phyloP scores from a whole-genome alignment of 2,113 vertebrate species.

The Cynopterus brachyotis region DNA sequence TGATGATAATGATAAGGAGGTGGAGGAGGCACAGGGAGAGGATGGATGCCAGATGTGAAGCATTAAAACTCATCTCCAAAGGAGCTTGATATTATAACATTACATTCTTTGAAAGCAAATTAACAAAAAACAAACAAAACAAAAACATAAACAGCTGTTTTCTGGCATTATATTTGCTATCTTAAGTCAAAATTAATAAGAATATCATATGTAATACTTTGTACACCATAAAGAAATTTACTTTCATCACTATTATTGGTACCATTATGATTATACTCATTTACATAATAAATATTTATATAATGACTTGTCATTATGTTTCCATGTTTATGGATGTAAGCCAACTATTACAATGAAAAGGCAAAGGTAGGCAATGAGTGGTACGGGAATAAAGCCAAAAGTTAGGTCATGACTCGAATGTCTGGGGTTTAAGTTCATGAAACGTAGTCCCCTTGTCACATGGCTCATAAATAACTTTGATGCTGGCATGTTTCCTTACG shows the following conservation, averaged over 20 bases:
- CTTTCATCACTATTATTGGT: neutral
- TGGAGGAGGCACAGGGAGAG: neutral
- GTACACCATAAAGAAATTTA: conserved; percentile 4
- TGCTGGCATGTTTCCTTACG: neutral
- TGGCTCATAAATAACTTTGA: neutral
- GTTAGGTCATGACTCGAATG: neutral
- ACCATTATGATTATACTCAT: neutral
- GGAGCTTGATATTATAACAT: neutral
- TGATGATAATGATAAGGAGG: neutral
- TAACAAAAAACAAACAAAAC: neutral
- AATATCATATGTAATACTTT: neutral
- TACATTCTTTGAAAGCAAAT: neutral
- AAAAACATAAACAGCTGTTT: neutral
- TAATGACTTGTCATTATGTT: neutral
- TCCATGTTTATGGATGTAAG: neutral
- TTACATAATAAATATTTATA: conserved; percentile 30
- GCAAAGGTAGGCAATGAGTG: neutral
- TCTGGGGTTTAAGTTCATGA: neutral
- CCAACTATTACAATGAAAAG: neutral
- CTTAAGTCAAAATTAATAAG: conserved; percentile 20
- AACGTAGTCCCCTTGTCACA: neutral
- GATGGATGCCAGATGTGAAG: neutral
- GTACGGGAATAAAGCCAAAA: neutral
- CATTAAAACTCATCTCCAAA: neutral
- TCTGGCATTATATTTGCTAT: neutral